phyloP scores from a whole-genome alignment of 2,797 vertebrate genomes.

The Sphenodon punctatus region DNA sequence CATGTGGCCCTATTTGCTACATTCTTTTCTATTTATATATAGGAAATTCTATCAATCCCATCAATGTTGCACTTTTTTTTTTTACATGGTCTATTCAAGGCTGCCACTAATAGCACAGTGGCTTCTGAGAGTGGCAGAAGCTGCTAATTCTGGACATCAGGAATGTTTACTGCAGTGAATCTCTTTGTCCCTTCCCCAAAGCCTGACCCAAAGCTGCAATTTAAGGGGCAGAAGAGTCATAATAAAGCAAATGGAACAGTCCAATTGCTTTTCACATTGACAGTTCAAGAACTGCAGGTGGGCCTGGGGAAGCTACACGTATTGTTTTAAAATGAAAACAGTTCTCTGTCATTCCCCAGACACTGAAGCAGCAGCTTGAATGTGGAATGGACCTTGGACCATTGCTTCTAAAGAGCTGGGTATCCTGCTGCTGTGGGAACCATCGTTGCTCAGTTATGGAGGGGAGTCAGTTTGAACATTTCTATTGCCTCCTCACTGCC shows the following conservation, averaged over 20 bases:
- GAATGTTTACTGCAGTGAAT: not conserved
- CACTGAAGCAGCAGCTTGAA: accelerated
- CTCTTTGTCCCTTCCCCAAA: not conserved
- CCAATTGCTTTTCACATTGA: accelerated
- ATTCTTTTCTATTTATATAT: too few relatives aligned
- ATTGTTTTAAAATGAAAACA: not conserved
- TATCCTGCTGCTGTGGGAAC: not conserved
- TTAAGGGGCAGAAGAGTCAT: not conserved
- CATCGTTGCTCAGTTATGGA: not conserved
- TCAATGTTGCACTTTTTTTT: too few relatives aligned
- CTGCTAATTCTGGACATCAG: not conserved
- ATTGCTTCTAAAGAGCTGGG: accelerated
- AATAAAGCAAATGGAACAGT: not conserved
- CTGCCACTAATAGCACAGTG: not conserved
- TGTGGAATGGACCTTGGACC: not conserved
- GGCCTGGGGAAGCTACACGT: accelerated
- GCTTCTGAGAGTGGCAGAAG: not conserved
- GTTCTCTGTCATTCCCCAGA: not conserved
- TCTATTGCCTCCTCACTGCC: not conserved
- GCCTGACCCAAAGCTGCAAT: not conserved
- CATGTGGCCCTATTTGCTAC: too few relatives aligned
- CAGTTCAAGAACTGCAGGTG: not conserved
- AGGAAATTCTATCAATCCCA: too few relatives aligned
- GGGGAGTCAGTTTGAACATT: accelerated
- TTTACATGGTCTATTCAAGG: too few relatives aligned